Evolutionary conservation across 64 coral and sea anemone species (phyloP).

Genomic region (Acropora tenuis): DNA sequence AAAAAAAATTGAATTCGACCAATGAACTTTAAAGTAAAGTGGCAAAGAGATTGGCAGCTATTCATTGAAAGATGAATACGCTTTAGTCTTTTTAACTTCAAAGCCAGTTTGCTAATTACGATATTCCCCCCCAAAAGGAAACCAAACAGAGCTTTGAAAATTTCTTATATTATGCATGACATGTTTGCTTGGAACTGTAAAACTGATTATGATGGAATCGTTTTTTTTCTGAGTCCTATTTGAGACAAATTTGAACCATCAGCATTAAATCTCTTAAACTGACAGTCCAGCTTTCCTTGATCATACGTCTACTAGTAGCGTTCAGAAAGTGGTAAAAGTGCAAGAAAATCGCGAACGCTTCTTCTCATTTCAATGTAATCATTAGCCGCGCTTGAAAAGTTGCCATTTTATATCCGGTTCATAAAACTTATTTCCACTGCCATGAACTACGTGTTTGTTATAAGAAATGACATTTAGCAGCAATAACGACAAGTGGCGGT

Average conservation of each 20-base stretch:
- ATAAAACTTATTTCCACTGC: neutral
- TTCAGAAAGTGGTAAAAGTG: neutral
- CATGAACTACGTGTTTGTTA: neutral
- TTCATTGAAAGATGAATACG: no score
- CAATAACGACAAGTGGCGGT: neutral
- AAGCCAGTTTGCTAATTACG: neutral
- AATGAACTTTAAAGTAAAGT: neutral
- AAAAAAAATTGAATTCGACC: no score
- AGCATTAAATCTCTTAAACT: neutral
- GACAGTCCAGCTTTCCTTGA: neutral
- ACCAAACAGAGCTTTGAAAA: neutral
- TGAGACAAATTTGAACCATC: neutral
- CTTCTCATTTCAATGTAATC: neutral
- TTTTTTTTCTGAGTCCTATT: neutral
- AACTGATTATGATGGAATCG: neutral
- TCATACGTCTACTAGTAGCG: neutral
- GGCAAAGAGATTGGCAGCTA: neutral
- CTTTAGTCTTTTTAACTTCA: neutral
- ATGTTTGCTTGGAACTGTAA: no score
- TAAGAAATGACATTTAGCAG: constrained; percentile 18
- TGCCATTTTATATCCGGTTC: constrained; percentile 30
- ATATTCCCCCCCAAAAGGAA: neutral
- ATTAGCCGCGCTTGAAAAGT: neutral
- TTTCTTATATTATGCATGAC: neutral
- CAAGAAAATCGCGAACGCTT: neutral